Percentiles rank a stretch among this genome's conserved stretches.
Evolutionary conservation across 2,888 invertebrate species (phyloP).

Genomic region (Lordiphosa andalusiaca): DNA sequence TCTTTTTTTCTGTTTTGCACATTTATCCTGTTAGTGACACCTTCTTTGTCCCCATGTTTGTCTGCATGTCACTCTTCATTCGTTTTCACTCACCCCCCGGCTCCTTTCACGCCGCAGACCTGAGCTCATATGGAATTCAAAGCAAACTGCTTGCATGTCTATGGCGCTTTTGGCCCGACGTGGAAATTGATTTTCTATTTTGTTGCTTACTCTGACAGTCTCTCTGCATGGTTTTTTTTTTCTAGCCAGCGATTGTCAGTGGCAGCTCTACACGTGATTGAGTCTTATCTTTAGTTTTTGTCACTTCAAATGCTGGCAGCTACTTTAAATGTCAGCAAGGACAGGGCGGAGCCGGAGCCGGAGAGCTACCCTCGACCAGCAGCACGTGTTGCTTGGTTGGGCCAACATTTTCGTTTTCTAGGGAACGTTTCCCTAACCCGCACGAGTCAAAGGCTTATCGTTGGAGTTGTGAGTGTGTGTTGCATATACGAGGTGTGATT

Average conservation of each 20-base stretch:
- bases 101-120: conserved; percentile 1
- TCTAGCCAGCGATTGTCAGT: conserved; percentile 54
- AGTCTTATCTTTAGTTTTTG: conserved; percentile 74
- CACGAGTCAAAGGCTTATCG: conserved; percentile 58
- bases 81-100: conserved; percentile 20
- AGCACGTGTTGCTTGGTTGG: conserved; percentile 57
- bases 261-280: conserved; percentile 66
- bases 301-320: conserved; percentile 72
- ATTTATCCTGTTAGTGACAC: conserved; percentile 75
- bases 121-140: conserved; percentile 61
- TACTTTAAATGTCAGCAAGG: conserved; percentile 67
- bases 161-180: conserved; percentile 35
- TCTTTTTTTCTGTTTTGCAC: conserved; percentile 68
- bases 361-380: conserved; percentile 21
- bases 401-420: conserved; percentile 37
- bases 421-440: conserved; percentile 31
- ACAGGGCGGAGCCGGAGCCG: background rate
- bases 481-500: conserved; percentile 30
- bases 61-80: conserved; percentile 72
- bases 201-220: conserved; percentile 42
- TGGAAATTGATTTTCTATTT: conserved; percentile 73
- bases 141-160: conserved; percentile 69
- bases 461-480: conserved; percentile 38
- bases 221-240: conserved; percentile 19
- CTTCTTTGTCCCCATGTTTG: conserved; percentile 65